Evolutionary conservation across 2,113 vertebrate species (phyloP).

Genomic region (Pelecanus crispus): DNA sequence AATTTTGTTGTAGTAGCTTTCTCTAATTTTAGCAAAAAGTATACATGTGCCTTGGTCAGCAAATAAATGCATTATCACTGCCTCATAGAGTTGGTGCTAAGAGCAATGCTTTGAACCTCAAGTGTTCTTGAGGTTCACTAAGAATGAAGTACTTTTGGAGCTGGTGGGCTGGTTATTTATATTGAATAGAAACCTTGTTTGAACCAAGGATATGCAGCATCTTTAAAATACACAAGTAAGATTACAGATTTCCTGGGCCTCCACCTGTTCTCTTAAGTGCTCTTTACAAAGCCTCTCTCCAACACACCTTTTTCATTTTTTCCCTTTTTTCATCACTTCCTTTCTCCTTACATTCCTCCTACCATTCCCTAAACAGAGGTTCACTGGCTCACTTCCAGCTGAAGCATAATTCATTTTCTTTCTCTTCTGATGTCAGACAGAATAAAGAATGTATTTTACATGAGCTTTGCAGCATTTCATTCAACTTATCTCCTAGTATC

Average conservation of each 20-base stretch:
- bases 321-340: background rate
- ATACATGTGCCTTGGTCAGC: background rate
- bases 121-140: slow-evolving; percentile 18
- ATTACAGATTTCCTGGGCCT: background rate
- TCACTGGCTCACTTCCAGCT: slow-evolving; percentile 3
- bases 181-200: background rate
- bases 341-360: background rate
- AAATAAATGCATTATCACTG: background rate
- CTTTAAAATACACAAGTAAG: background rate
- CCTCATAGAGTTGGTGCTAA: background rate
- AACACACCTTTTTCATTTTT: background rate
- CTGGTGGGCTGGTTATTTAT: background rate
- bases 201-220: background rate
- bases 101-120: slow-evolving; percentile 42
- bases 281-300: background rate
- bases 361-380: background rate
- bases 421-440: slow-evolving; percentile 2
- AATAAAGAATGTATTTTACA: background rate
- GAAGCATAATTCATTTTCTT: background rate
- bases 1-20: background rate
- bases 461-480: background rate
- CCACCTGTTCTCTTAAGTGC: background rate
- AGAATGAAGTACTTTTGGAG: background rate
- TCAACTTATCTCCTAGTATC: slow-evolving; percentile 8
- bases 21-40: background rate